phyloP scores from a whole-genome alignment of 92 coral and sea anemone species.

The Parazoanthus darwini region DNA sequence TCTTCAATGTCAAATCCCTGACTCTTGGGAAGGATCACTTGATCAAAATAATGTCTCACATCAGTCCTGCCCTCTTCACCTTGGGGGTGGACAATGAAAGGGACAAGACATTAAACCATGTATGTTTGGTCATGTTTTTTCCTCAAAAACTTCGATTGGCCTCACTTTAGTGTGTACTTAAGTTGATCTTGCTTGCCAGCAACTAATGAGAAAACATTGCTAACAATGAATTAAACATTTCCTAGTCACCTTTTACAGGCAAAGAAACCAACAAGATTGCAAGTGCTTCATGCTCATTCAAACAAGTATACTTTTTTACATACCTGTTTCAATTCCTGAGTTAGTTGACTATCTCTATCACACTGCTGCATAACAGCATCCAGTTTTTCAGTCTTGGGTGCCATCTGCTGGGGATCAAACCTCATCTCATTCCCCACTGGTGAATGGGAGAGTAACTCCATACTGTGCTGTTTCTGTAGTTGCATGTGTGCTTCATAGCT shows the following conservation, averaged over 20 bases:
- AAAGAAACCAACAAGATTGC: neutral
- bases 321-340: conserved; percentile 93
- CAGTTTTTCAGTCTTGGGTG: conserved; percentile 60
- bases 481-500: conserved; percentile 92
- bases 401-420: conserved; percentile 24
- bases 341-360: conserved; percentile 76
- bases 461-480: conserved; percentile 66
- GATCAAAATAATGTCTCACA: too few relatives aligned
- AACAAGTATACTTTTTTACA: neutral
- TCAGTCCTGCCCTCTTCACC: too few relatives aligned
- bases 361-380: conserved; percentile 62
- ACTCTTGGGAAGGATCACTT: too few relatives aligned
- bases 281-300: neutral
- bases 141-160: too few relatives aligned
- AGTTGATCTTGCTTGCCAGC: too few relatives aligned
- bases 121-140: too few relatives aligned
- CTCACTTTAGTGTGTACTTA: too few relatives aligned
- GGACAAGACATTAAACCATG: too few relatives aligned
- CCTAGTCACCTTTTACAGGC: neutral
- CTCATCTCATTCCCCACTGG: conserved; percentile 48
- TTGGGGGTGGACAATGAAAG: too few relatives aligned
- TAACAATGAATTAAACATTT: neutral
- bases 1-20: too few relatives aligned
- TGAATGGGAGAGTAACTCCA: conserved; percentile 39
- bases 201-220: neutral